Conservation (phyloP, 92 coral and sea anemone genomes). For the Epizoanthus rinbou region DNA sequence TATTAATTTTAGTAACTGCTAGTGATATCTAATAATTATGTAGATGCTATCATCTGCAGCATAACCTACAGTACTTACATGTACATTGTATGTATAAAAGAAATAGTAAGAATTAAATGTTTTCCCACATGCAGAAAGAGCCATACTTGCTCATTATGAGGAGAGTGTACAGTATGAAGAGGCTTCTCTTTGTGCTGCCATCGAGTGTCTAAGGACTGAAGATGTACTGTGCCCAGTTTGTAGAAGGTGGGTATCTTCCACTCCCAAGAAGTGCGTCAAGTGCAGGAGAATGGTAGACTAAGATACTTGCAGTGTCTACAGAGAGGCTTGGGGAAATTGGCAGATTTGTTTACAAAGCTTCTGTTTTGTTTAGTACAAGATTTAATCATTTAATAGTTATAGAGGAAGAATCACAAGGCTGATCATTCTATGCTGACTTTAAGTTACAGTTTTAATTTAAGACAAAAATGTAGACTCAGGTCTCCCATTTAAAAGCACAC, state of each 20-base stretch:
- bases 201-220: slow-evolving; percentile 84
- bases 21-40: no score
- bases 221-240: slow-evolving; percentile 93
- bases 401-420: no score
- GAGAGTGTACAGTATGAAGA: slow-evolving; percentile 90
- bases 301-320: no score
- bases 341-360: no score
- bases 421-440: not conserved
- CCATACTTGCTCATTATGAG: slow-evolving; percentile 74
- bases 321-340: no score
- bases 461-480: not conserved
- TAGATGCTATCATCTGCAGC: no score
- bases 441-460: not conserved
- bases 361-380: no score
- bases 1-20: no score
- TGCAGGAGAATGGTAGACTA: no score
- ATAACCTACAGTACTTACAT: no score
- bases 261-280: not conserved
- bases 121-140: slow-evolving; percentile 57
- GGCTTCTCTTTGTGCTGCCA: slow-evolving; percentile 89
- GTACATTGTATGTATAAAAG: not conserved
- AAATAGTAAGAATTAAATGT: not conserved
- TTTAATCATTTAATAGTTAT: no score
- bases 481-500: not conserved
- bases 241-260: slow-evolving; percentile 59